Evolutionary conservation across 2,797 vertebrate species (phyloP), one percentile per base, ranked within the genome.

Genomic region (Cephalopachus bancanus): DNA sequence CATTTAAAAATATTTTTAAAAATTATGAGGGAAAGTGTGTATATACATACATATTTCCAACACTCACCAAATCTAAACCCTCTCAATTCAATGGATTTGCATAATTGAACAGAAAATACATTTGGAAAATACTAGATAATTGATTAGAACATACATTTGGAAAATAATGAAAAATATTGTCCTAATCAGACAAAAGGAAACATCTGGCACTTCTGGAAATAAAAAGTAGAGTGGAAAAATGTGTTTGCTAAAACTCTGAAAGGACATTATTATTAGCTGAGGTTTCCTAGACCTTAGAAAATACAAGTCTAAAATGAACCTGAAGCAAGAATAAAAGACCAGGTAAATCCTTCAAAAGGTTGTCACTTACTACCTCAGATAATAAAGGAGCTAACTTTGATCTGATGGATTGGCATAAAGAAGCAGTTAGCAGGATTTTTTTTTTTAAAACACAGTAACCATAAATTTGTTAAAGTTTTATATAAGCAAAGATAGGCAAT

Each of bases 401-500:
- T 71, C 79, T 95, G 74, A 83, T 67, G 51, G n/a, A 62, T 3
- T 72, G 49, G 19, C 30, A 90, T 44, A 92, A 89, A 94, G 69
- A 92, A 96, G 81, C 51, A 71, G 64, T 37, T 44, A 53, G 88
- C 67, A 95, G 44, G 37, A 71, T 49, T 67, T 74, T 80, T 69
- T 72, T 51, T 86, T 49, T 16, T 20, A 37, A 20, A 87, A 92
- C 28, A 75, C 37, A 86, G 9, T 59, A 89, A 64, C 7, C 62
- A 83, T 24, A 87, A 89, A 91, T 91, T 60, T 94, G 62, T 44
- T 89, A 6, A 88, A 88, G n/a, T 44, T 26, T 81, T 97, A 94
- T 22, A 97, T 91, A 98, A 95, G 95, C 49, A 95, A 97, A 95
- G 37, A 51, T 81, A 96, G 83, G n/a, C 97, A 95, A 93, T 94